Percentiles rank a stretch among this genome's conserved stretches.
Evolutionary conservation across 2,113 vertebrate species (phyloP).

Genomic region (Indri indri): DNA sequence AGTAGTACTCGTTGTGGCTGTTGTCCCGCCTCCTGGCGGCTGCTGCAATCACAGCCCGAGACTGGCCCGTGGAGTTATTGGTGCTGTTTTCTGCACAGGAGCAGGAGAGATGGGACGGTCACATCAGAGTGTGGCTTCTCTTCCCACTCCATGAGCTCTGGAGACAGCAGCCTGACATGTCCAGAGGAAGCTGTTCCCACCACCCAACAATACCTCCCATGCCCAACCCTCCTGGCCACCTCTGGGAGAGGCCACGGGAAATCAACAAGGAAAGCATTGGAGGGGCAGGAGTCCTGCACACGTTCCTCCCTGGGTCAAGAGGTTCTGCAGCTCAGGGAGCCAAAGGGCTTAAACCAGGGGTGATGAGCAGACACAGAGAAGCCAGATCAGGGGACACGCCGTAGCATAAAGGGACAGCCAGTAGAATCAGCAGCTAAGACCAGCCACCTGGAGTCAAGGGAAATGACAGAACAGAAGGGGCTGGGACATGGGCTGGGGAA

Average conservation of each 20-base stretch:
- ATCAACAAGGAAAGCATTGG: not conserved
- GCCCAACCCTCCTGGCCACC: slow-evolving; percentile 23
- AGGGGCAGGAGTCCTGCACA: not conserved
- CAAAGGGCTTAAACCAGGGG: not conserved
- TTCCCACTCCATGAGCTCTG: not conserved
- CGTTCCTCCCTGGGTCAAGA: not conserved
- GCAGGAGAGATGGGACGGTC: not conserved
- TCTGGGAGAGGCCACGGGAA: not conserved
- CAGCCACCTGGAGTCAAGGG: slow-evolving; percentile 52
- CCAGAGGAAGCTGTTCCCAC: slow-evolving; percentile 2
- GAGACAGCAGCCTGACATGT: not conserved
- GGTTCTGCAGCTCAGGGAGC: not conserved
- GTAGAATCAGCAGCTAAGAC: slow-evolving; percentile 38
- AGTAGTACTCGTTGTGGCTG: slow-evolving; percentile 97
- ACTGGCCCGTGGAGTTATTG: slow-evolving; percentile 94
- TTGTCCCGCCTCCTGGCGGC: slow-evolving; percentile 94
- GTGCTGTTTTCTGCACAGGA: slow-evolving; percentile 89
- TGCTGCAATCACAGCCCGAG: slow-evolving; percentile 94
- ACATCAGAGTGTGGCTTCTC: not conserved
- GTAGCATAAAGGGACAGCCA: slow-evolving; percentile 51
- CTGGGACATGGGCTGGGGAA: not conserved
- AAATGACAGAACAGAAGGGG: slow-evolving; percentile 59
- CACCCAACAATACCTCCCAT: not conserved
- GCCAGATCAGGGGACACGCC: not conserved
- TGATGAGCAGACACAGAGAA: slow-evolving; percentile 34